phyloP scores from a whole-genome alignment of 2,888 invertebrate species.

The Chrysolina oricalcia region DNA sequence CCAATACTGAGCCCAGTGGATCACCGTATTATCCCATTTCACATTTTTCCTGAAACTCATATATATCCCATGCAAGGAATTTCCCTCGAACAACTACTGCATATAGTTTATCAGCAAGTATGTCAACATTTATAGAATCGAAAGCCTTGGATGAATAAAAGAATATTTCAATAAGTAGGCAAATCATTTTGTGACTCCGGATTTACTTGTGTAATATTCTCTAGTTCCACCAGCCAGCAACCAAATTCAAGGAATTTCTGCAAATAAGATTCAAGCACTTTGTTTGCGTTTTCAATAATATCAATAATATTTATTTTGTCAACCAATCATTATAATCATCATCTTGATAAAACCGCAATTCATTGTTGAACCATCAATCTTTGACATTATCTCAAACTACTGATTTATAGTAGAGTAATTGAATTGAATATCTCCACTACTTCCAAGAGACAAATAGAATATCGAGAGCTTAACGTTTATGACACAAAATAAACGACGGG shows the following conservation, averaged over 20 bases:
- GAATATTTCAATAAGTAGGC: too few species aligned
- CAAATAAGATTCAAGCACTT: not conserved
- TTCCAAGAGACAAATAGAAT: not conserved
- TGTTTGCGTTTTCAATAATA: not conserved
- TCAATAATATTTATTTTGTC: not conserved
- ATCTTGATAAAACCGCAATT: not conserved
- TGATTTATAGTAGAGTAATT: constrained; percentile 12
- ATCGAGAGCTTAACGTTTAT: constrained; percentile 12
- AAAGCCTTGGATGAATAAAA: too few species aligned
- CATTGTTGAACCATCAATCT: not conserved
- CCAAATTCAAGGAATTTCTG: not conserved
- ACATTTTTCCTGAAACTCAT: too few species aligned
- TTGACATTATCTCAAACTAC: constrained; percentile 15
- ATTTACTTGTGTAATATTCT: too few species aligned
- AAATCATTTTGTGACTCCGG: too few species aligned
- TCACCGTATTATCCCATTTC: too few species aligned
- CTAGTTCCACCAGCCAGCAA: not conserved
- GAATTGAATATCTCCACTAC: not conserved
- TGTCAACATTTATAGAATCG: too few species aligned
- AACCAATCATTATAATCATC: not conserved
- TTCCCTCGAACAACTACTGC: too few species aligned
- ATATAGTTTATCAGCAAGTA: too few species aligned
- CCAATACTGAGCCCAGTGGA: too few species aligned
- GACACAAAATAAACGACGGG: not conserved
- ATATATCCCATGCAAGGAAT: too few species aligned